Evolutionary conservation across 2,113 vertebrate genomes (phyloP).

Genomic region (Indicator indicator): DNA sequence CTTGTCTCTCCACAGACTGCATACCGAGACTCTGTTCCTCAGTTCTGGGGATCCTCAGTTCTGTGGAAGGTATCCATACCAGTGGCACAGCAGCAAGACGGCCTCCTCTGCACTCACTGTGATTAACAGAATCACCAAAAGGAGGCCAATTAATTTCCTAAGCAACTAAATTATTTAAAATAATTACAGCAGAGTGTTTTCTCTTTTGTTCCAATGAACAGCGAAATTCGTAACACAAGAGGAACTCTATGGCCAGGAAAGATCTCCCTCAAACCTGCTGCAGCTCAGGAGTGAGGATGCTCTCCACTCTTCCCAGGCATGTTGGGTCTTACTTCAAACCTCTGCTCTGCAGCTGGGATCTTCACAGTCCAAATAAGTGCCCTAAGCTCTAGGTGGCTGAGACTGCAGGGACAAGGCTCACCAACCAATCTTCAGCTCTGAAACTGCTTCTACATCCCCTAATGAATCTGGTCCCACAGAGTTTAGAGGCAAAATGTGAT

Average conservation of each 20-base stretch:
- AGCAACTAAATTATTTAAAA: background rate
- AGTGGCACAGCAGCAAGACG: background rate
- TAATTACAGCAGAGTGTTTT: background rate
- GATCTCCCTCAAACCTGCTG: rapidly evolving
- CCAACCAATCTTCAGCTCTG: background rate
- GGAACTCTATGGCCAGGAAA: background rate
- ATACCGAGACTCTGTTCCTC: background rate
- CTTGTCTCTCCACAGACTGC: background rate
- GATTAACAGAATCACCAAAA: background rate
- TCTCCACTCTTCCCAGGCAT: background rate
- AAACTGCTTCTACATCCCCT: background rate
- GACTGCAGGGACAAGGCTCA: background rate
- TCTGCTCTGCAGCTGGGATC: background rate
- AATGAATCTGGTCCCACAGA: rapidly evolving
- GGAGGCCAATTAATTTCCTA: background rate
- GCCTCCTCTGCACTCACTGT: background rate
- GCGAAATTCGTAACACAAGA: background rate
- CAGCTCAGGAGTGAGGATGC: background rate
- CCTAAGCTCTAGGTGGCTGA: background rate
- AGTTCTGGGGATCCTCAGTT: background rate
- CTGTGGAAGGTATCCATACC: background rate
- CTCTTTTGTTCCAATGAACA: background rate
- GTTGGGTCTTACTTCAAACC: background rate
- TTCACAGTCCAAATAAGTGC: background rate
- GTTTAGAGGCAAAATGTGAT: background rate